Percentiles rank a stretch among this genome's conserved stretches.
phyloP scores from a whole-genome alignment of 2,113 vertebrate genomes.

The Oncorhynchus mykiss region DNA sequence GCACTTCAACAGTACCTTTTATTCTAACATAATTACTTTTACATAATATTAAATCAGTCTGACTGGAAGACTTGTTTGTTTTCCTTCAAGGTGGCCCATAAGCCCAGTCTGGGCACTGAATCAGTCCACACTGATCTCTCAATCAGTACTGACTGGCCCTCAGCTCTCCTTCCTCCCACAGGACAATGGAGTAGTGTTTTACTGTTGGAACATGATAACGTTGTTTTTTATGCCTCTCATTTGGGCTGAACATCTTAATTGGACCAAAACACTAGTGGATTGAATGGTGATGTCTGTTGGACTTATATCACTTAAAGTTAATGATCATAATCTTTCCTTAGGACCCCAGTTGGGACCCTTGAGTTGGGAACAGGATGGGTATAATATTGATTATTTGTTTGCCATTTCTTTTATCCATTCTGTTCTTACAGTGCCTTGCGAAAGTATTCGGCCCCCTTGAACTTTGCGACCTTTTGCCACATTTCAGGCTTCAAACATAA shows the following conservation, averaged over 20 bases:
- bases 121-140: neutral
- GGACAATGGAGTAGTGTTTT: constrained; percentile 2
- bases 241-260: neutral
- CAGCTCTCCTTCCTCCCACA: neutral
- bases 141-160: neutral
- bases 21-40: too few relatives aligned
- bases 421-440: too few relatives aligned
- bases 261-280: neutral
- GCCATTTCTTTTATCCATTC: neutral
- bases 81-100: neutral
- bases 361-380: neutral
- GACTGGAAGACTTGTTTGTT: neutral
- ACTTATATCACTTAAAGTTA: constrained; percentile 1
- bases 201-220: neutral
- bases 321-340: constrained; percentile 15
- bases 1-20: too few relatives aligned
- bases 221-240: constrained; percentile 1
- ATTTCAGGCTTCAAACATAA: too few relatives aligned
- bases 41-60: neutral
- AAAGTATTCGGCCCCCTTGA: too few relatives aligned
- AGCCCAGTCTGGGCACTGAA: neutral
- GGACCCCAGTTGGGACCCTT: neutral
- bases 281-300: neutral
- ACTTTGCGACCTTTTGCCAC: too few relatives aligned
- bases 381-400: neutral